Evolutionary conservation across 2,888 invertebrate genomes (phyloP).

Genomic region (Chouioia cunea): DNA sequence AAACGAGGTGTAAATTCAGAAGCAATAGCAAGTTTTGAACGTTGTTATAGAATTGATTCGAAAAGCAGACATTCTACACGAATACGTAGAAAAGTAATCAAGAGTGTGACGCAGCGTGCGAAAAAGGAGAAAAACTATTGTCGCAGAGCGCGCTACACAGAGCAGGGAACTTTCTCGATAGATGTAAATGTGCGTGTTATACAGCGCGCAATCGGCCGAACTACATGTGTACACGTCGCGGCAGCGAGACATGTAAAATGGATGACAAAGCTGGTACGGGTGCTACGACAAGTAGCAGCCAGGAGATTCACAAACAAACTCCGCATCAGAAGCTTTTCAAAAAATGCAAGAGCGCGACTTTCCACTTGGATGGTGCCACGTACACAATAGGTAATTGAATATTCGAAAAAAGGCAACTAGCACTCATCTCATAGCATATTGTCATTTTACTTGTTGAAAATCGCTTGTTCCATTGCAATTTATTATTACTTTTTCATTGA

Average conservation of each 20-base stretch:
- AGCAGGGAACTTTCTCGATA: background rate
- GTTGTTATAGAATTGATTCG: constrained; percentile 16
- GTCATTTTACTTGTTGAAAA: too few relatives aligned
- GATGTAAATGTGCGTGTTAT: constrained; percentile 5
- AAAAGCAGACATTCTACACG: constrained; percentile 7
- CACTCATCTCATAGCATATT: too few relatives aligned
- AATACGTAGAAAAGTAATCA: background rate
- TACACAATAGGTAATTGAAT: constrained; percentile 83
- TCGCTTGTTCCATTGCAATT: too few relatives aligned
- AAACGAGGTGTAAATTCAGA: too few relatives aligned
- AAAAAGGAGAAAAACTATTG: background rate
- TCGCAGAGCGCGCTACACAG: background rate
- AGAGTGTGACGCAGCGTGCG: background rate
- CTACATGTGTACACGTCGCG: too few relatives aligned
- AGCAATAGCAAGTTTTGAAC: background rate
- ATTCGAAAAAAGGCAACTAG: background rate
- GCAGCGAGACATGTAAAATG: constrained; percentile 49
- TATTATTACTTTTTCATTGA: too few relatives aligned
- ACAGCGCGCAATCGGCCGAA: too few relatives aligned
- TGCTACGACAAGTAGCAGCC: constrained; percentile 43
- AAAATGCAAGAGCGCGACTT: constrained; percentile 90
- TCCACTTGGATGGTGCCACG: constrained; percentile 87
- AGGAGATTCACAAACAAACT: constrained; percentile 37
- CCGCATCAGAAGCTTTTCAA: constrained; percentile 74
- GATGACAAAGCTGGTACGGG: constrained; percentile 50